Percentiles rank a stretch among this genome's conserved stretches.
Conservation (phyloP, 2,113 vertebrate species). For the Dasyprocta punctata region DNA sequence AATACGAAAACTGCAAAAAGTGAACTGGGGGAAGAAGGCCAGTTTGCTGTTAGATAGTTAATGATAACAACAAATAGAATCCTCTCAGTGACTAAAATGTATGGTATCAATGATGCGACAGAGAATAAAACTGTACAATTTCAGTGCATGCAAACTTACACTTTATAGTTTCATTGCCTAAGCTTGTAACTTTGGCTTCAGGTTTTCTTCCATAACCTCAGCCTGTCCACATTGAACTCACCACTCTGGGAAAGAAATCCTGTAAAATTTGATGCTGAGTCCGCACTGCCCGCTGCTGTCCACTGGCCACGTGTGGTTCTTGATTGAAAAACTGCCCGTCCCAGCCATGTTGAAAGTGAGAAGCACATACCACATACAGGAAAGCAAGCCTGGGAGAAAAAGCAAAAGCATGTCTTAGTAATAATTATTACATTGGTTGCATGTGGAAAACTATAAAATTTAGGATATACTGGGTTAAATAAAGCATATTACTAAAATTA, state of each 20-base stretch:
- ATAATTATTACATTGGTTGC: background rate
- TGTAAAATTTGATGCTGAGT: background rate
- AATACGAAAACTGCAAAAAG: background rate
- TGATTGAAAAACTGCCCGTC: background rate
- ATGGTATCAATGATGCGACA: background rate
- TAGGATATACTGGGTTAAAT: background rate
- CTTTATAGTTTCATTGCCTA: background rate
- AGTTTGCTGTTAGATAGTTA: background rate
- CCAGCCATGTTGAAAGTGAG: background rate
- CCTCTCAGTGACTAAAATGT: background rate
- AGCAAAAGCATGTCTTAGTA: background rate
- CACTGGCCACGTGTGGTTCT: rapidly evolving
- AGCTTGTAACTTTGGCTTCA: background rate
- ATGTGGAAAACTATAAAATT: background rate
- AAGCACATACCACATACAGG: background rate
- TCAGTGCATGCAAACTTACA: background rate
- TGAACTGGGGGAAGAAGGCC: background rate
- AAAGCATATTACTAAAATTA: background rate
- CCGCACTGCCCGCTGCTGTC: background rate
- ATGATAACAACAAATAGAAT: background rate
- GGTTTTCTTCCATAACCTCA: background rate
- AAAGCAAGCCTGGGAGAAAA: background rate
- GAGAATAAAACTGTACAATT: background rate
- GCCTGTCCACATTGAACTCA: background rate
- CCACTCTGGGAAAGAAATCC: background rate